A percentile compares a stretch with the other conserved stretches of the same genome.
Conservation (phyloP, 2,888 invertebrate genomes). For the Agrotis segetum region DNA sequence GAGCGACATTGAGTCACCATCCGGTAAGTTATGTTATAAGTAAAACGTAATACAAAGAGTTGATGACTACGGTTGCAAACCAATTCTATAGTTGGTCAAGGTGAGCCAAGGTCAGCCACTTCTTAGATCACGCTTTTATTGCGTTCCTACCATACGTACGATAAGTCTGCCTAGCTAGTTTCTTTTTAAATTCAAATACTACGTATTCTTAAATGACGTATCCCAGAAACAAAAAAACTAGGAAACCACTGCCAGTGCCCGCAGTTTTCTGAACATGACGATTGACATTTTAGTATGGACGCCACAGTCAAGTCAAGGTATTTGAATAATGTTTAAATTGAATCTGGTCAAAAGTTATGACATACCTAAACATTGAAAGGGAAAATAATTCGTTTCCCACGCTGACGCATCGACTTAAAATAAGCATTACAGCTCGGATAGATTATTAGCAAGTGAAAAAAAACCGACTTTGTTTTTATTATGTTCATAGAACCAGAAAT, state of each 20-base stretch:
- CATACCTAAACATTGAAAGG: conserved; percentile 2
- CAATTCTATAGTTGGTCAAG: conserved; percentile 68
- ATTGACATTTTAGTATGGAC: no score
- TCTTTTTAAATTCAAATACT: neutral
- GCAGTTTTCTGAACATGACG: neutral
- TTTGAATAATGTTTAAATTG: no score
- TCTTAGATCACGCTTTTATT: conserved; percentile 59
- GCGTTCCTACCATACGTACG: conserved; percentile 22
- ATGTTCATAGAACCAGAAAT: neutral
- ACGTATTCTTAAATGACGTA: neutral
- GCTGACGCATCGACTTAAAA: conserved; percentile 15
- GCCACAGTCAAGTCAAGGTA: no score
- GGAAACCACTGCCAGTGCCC: neutral
- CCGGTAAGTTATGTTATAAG: conserved; percentile 21
- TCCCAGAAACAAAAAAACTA: neutral
- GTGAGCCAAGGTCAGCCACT: conserved; percentile 73
- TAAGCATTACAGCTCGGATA: conserved; percentile 4
- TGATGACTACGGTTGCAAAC: conserved; percentile 38
- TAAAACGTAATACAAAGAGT: conserved; percentile 47
- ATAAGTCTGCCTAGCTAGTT: conserved; percentile 1
- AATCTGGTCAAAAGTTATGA: neutral
- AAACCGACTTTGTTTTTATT: neutral
- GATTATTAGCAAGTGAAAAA: neutral
- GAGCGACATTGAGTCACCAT: conserved; percentile 64
- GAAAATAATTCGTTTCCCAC: conserved; percentile 18